A percentile compares a stretch with the other conserved stretches of the same genome.
Evolutionary conservation across 2,888 invertebrate species (phyloP).

Genomic region (Linnaemya vulpina): DNA sequence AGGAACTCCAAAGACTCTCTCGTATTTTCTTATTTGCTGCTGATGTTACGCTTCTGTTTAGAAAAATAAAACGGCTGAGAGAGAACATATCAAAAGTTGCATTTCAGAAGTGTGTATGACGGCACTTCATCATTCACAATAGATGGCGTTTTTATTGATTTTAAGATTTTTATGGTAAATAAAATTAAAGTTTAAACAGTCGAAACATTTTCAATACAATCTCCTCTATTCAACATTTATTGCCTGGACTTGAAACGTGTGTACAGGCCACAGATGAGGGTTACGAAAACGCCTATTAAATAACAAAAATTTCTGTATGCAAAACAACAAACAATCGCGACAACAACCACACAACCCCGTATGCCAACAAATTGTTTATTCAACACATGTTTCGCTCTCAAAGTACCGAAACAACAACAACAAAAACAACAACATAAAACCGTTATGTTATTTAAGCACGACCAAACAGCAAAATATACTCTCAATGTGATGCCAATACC

Average conservation of each 20-base stretch:
- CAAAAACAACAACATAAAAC: background rate
- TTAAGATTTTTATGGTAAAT: too few species aligned
- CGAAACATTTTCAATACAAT: background rate
- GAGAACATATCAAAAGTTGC: too few species aligned
- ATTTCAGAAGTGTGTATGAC: too few species aligned
- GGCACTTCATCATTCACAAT: too few species aligned
- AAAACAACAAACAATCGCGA: conserved; percentile 29
- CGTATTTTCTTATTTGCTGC: too few species aligned
- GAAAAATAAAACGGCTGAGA: too few species aligned
- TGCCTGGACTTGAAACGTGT: background rate
- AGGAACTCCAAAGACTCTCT: too few species aligned
- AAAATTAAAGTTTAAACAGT: background rate
- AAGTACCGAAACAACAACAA: conserved; percentile 47
- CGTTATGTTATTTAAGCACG: background rate
- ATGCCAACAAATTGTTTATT: conserved; percentile 61
- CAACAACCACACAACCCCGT: conserved; percentile 13
- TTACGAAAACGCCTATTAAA: background rate
- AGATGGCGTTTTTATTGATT: too few species aligned
- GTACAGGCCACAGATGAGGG: conserved; percentile 15
- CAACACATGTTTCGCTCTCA: conserved; percentile 64
- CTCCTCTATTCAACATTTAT: background rate
- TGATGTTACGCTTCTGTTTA: too few species aligned
- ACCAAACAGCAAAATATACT: background rate
- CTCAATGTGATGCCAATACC: background rate
- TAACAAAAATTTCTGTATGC: background rate